Base-by-base conservation (phyloP, 2,113 vertebrate genomes). In the Platanista minor region DNA sequence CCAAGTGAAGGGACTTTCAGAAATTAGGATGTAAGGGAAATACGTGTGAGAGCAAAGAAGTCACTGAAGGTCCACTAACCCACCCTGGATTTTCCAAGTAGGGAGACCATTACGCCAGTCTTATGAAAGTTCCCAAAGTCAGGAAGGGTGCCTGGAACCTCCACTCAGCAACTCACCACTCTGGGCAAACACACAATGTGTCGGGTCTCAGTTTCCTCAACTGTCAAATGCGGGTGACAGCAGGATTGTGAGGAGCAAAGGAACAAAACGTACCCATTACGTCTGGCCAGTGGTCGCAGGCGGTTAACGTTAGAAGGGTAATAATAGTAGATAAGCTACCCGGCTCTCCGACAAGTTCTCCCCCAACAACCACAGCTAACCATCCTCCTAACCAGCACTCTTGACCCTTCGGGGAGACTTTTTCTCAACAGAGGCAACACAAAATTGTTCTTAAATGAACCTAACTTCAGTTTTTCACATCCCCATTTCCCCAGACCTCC, bases 261-360 rank as follows among this genome's bases (percentile, higher is more conserved):
- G n/a, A n/a, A n/a, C n/a, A n/a, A n/a, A n/a, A n/a, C n/a, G n/a
- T 0, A 23, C 0, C 39, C 57, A 8, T 52, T 12, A 2, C 18
- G 21, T 18, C 29, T 12, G n/a, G 36, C 57, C 39, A 46, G 7
- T 18, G 4, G 72, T 67, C 71, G 18, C 25, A 7, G n/a, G 43
- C 10, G 54, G 54, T 57, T 33, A 64, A 72, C 62, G 18, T 49
- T 39, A 46, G 18, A 31, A 21, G 46, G 57, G 64, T 49, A 25
- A 83, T 59, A n/a, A 36, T 10, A 27, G 20, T 14, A 14, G 21
- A 29, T 12, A 0, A 18, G 5, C 18, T 29, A 23, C 80, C 49
- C 5, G 5, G 39, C 21, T 61, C 33, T 62, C 74, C 83, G 81
- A 5, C 11, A 36, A 46, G 10, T 9, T 27, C 39, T 67, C 23